phyloP scores from a whole-genome alignment of 2,888 invertebrate species.

The Pseudococcus viburni region DNA sequence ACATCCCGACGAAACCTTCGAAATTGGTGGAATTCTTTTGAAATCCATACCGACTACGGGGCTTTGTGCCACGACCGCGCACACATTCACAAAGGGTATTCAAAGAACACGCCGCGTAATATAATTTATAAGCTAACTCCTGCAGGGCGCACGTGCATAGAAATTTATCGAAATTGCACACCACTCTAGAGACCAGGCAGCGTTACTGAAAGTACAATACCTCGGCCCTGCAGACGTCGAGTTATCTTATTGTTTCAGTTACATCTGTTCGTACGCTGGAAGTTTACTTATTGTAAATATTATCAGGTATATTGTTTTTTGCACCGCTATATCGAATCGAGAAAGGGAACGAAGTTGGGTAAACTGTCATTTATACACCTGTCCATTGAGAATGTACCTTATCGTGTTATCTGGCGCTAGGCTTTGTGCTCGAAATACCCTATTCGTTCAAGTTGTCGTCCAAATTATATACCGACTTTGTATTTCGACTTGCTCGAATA shows the following conservation, averaged over 20 bases:
- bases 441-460: neutral
- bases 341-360: neutral
- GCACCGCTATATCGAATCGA: neutral
- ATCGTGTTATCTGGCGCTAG: neutral
- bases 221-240: neutral
- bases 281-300: neutral
- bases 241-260: neutral
- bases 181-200: neutral
- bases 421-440: neutral
- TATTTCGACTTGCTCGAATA: neutral
- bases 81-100: neutral
- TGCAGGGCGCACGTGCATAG: constrained; percentile 49
- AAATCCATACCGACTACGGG: neutral
- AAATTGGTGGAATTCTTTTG: constrained; percentile 18
- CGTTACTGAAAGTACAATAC: neutral
- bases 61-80: too few species aligned
- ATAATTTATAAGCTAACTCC: constrained; percentile 19
- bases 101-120: neutral
- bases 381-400: neutral
- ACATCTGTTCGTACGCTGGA: neutral
- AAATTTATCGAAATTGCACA: constrained; percentile 41
- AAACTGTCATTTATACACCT: neutral
- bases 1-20: neutral
- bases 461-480: neutral
- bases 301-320: constrained; percentile 11